phyloP scores from a whole-genome alignment of 2,888 invertebrate species.

The Chrysolina haemoptera region DNA sequence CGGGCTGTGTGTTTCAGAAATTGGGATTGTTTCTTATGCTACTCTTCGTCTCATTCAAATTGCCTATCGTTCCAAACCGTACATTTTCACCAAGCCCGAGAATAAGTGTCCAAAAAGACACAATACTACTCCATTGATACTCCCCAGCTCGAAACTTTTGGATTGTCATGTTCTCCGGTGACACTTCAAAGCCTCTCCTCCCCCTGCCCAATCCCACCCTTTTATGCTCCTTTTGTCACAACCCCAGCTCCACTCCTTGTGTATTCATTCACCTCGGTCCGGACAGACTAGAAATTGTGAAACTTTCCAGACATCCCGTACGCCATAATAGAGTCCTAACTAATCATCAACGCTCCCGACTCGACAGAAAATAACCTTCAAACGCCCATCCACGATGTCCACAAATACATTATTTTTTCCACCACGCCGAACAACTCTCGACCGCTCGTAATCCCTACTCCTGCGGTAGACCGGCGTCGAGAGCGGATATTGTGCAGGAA shows the following conservation, averaged over 20 bases:
- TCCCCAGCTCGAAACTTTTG: not conserved
- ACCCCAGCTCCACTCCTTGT: not conserved
- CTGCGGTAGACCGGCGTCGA: constrained; percentile 53
- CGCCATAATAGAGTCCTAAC: constrained; percentile 13
- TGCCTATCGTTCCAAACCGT: not conserved
- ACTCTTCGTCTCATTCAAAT: too few species aligned
- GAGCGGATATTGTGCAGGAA: constrained; percentile 52
- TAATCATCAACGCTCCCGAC: constrained; percentile 1
- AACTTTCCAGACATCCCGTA: constrained; percentile 14
- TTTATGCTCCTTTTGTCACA: not conserved
- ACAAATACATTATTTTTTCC: constrained; percentile 17
- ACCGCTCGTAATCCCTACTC: constrained; percentile 38
- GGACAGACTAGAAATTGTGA: not conserved
- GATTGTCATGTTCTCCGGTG: not conserved
- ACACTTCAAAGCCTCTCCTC: constrained; percentile 17
- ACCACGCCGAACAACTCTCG: constrained; percentile 34
- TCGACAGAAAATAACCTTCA: constrained; percentile 16
- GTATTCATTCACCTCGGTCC: not conserved
- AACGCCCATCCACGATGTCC: constrained; percentile 10
- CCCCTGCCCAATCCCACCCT: not conserved
- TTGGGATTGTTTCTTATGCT: too few species aligned
- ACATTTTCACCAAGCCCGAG: not conserved
- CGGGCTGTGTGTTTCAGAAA: too few species aligned
- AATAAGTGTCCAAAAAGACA: not conserved
- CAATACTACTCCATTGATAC: not conserved